Evolutionary conservation across 2,888 invertebrate genomes (phyloP), one percentile per base, ranked within the genome.

Genomic region (Melinaea marsaeus): DNA sequence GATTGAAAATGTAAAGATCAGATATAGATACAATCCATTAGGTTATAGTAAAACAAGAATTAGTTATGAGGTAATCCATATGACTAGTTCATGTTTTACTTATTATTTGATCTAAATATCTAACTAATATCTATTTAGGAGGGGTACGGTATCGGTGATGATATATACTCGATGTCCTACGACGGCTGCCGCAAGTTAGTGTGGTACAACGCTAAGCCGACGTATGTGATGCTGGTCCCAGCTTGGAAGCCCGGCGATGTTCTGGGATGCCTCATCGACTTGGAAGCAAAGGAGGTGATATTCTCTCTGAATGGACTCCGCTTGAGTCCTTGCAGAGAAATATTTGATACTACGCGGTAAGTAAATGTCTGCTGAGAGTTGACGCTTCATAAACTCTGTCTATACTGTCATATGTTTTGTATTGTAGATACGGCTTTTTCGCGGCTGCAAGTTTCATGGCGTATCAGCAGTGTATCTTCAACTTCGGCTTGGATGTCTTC

Each of bases 401-500:
- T 42, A 9, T 3, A 42, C 3, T 42, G 7, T 9, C 9, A 42
- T 42, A 7, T 60, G 22, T 57, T 22, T 37, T 13, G 46, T 58
- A 33, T 55, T 62, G 68, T 84, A 97, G 96, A 72, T 92, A 93
- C 72, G 98, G 98, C 42, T 98, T 97, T 86, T 98, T 96, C 87
- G 97, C 98, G 7, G 98, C 97, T 3, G 98, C 98, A 3, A 98
- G 97, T 83, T 98, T 98, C 84, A 98, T 98, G 98, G 96, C 97
- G 68, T 98, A 97, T 91, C 98, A 98, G 82, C 98, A 98, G 79
- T 97, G 97, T 86, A 92, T 94, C 58, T 98, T 98, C 87, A 98
- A 98, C 88, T 98, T 98, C 85, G 98, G 98, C 61, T 91, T 93
- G 66, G 92, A 93, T 68, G 94, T 95, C 1, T 98, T 98, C 86